Evolutionary conservation across 2,888 invertebrate species (phyloP), one percentile per base, ranked within the genome.

Genomic region (Metellina segmentata): DNA sequence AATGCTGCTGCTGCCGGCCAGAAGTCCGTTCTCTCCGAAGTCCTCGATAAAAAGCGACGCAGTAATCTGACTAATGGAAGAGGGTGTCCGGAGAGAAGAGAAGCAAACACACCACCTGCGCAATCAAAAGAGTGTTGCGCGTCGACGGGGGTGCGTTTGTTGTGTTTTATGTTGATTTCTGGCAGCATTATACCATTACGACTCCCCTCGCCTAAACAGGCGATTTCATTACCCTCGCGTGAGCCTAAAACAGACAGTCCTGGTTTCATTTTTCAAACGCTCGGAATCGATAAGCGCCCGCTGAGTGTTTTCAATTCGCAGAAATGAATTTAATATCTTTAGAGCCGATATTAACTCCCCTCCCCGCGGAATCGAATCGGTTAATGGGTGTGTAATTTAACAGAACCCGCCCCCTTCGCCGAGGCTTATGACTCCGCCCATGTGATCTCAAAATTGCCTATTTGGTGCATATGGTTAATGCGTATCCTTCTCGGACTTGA

Each of bases 11-110:
- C 34, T 34, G 34, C 1, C 4, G 34, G 34, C 34, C 34, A 34
- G 34, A 34, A 34, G 34, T 34, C 34, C 34, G 34, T 34, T 52
- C 51, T 75, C 75, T 34, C 75, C 75, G n/a, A 75, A 75, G 75
- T 75, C 75, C 49, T 48, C 34, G 83, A 48, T 85, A 85, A 85
- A 61, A 85, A 74, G 82, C 72, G 20, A 52, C n/a, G 49, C 53
- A n/a, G 74, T 85, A 85, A 85, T 85, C 74, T 85, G 7, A 51
- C 85, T 85, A 85, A 85, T 85, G 85, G 85, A 79, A 79, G 34
- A n/a, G 19, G 34, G 61, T 16, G 61, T 7, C 61, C 77, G 71
- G 52, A 82, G 70, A 49, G 51, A 82, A 34, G 34, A 85, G 61
- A 85, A 85, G 85, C 85, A 85, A 85, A 85, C 53, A 85, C 48